A percentile compares a stretch with the other conserved stretches of the same genome.
Evolutionary conservation across 2,888 invertebrate genomes (phyloP).

Genomic region (Hemaris fuciformis): DNA sequence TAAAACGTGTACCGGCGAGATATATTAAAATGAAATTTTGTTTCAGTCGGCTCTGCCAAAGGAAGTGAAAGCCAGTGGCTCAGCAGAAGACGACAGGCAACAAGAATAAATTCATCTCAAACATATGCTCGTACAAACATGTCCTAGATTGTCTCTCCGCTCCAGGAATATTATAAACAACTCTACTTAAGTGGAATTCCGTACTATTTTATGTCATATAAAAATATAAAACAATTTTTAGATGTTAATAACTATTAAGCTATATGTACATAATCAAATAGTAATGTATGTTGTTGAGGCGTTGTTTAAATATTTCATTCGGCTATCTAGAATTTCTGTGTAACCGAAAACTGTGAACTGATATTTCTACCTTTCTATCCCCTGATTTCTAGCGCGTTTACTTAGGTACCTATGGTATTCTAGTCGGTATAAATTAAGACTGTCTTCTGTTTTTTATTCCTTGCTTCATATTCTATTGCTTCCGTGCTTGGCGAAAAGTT

Average conservation of each 20-base stretch:
- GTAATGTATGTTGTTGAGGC: conserved; percentile 55
- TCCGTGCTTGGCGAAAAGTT: conserved; percentile 55
- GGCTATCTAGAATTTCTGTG: conserved; percentile 21
- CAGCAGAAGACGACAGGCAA: conserved; percentile 71
- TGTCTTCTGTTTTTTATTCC: conserved; percentile 40
- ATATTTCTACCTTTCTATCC: conserved; percentile 18
- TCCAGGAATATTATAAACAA: conserved; percentile 50
- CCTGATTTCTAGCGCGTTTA: not conserved
- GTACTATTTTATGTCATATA: conserved; percentile 41
- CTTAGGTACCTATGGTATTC: conserved; percentile 36
- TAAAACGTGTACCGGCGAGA: not conserved
- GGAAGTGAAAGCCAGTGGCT: conserved; percentile 69
- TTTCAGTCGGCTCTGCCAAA: conserved; percentile 71
- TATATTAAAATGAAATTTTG: conserved; percentile 20
- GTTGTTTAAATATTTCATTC: conserved; percentile 30
- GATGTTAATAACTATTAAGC: conserved; percentile 66
- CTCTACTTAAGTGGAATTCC: conserved; percentile 33
- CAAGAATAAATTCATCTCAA: conserved; percentile 54
- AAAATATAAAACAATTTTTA: conserved; percentile 61
- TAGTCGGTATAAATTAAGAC: conserved; percentile 57
- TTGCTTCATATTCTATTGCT: conserved; percentile 28
- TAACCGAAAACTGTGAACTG: conserved; percentile 35
- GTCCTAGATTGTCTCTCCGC: conserved; percentile 49
- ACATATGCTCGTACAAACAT: conserved; percentile 42
- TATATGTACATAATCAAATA: conserved; percentile 73